These are phyloP conservation scores for Parazoanthus darwini DNA, from an alignment of 92 coral and sea anemone species.

Conservation along the genomic window DNA sequence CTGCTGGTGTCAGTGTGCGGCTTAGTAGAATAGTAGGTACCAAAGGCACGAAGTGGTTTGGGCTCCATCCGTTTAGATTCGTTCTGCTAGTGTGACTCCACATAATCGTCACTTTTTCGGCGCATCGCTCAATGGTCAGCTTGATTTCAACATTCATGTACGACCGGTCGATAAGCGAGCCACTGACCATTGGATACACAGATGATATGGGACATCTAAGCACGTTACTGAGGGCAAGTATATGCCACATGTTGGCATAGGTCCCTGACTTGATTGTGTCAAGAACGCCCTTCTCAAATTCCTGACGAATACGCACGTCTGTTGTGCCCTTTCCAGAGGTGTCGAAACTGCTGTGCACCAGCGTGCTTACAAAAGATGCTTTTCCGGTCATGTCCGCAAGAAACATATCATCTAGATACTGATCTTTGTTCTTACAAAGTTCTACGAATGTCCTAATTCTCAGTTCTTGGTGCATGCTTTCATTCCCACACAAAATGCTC, in stretches of 20 bases:
- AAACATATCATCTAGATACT: conserved; percentile 48
- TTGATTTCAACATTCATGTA: conserved; percentile 50
- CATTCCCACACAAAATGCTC: conserved; percentile 61
- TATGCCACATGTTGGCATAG: conserved; percentile 71
- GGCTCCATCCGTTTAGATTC: conserved; percentile 60
- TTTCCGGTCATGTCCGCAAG: conserved; percentile 61
- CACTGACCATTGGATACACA: conserved; percentile 45
- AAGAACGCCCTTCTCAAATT: conserved; percentile 57
- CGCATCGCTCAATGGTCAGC: conserved; percentile 37
- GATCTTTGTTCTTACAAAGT: conserved; percentile 60
- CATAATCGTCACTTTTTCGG: conserved; percentile 50
- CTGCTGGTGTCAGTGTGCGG: conserved; percentile 3
- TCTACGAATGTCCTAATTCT: conserved; percentile 66
- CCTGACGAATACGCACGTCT: conserved; percentile 47
- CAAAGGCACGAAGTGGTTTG: conserved; percentile 66
- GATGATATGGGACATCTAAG: conserved; percentile 53
- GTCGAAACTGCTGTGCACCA: conserved; percentile 65
- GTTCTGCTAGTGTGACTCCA: conserved; percentile 58
- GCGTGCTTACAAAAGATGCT: conserved; percentile 44
- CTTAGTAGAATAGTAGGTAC: conserved; percentile 36
- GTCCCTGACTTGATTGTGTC: conserved; percentile 62
- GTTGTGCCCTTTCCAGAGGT: conserved; percentile 43
- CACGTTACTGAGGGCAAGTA: conserved; percentile 63
- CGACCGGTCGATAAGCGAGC: conserved; percentile 48
- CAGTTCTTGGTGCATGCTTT: conserved; percentile 54